Evolutionary conservation across 2,888 invertebrate species (phyloP).

Genomic region (Mesodorylaimus sp.): DNA sequence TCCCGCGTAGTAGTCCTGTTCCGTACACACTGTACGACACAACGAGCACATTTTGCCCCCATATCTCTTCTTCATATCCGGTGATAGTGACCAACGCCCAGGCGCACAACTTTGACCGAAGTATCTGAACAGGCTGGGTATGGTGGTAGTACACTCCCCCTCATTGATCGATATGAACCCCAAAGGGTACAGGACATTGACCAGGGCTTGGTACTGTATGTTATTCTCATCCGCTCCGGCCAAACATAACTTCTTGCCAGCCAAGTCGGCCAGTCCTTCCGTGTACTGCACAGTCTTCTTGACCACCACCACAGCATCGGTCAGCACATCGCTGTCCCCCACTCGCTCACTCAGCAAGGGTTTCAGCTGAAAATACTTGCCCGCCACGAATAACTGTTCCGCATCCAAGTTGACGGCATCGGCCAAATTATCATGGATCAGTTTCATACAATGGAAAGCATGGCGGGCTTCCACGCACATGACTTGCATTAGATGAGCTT

Average conservation of each 20-base stretch:
- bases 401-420: conserved; percentile 66
- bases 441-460: conserved; percentile 51
- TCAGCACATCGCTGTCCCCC: not conserved
- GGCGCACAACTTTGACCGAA: conserved; percentile 68
- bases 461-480: not conserved
- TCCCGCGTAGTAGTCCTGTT: conserved; percentile 63
- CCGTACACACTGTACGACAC: conserved; percentile 48
- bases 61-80: conserved; percentile 40
- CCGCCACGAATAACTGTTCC: conserved; percentile 67
- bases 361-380: conserved; percentile 53
- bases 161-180: not conserved
- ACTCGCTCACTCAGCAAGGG: conserved; percentile 47
- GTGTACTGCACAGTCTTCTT: not conserved
- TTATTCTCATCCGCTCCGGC: not conserved
- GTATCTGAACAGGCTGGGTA: conserved; percentile 43
- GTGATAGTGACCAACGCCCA: conserved; percentile 59
- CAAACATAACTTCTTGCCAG: conserved; percentile 54
- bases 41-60: conserved; percentile 58
- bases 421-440: conserved; percentile 54
- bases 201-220: conserved; percentile 2
- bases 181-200: conserved; percentile 1
- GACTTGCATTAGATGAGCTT: not conserved
- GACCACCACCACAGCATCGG: conserved; percentile 1
- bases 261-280: conserved; percentile 44
- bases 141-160: not conserved